phyloP scores from a whole-genome alignment of 2,797 vertebrate genomes.

The Microctenopoma steveboyesi region DNA sequence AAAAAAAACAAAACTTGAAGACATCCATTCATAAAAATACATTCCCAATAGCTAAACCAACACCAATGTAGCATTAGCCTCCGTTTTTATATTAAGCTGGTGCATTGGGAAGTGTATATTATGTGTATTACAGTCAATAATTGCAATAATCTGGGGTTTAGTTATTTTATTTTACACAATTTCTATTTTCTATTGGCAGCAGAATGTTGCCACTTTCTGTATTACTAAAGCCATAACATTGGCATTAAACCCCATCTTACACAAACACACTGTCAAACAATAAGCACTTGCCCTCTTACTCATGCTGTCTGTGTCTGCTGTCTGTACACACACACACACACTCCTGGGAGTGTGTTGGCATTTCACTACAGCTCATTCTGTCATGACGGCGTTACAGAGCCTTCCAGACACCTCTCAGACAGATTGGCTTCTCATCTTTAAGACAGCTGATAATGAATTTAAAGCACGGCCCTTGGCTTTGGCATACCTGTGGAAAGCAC shows the following conservation, averaged over 20 bases:
- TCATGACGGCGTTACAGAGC: conserved; percentile 57
- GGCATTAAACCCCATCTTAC: conserved; percentile 59
- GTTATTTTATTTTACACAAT: conserved; percentile 39
- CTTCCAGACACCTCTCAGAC: conserved; percentile 79
- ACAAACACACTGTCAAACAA: conserved; percentile 38
- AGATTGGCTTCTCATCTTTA: conserved; percentile 80
- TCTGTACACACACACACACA: conserved; percentile 26
- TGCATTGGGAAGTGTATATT: conserved; percentile 15
- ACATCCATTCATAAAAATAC: no score
- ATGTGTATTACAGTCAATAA: conserved; percentile 17
- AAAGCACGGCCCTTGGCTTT: conserved; percentile 71
- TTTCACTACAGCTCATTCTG: conserved; percentile 72
- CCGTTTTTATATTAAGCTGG: conserved; percentile 5
- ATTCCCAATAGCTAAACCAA: no score
- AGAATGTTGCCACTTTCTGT: conserved; percentile 44
- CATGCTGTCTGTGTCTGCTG: conserved; percentile 5
- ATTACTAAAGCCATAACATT: conserved; percentile 51
- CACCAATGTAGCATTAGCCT: neutral
- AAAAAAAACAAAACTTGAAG: no score
- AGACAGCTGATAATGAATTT: conserved; percentile 81
- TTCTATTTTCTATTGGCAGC: conserved; percentile 48
- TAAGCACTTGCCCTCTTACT: conserved; percentile 33
- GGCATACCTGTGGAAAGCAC: conserved; percentile 73
- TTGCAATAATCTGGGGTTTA: conserved; percentile 40
- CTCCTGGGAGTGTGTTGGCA: conserved; percentile 67